Conservation (phyloP, 2,888 invertebrate species). For the Lamellibrachia satsuma region DNA sequence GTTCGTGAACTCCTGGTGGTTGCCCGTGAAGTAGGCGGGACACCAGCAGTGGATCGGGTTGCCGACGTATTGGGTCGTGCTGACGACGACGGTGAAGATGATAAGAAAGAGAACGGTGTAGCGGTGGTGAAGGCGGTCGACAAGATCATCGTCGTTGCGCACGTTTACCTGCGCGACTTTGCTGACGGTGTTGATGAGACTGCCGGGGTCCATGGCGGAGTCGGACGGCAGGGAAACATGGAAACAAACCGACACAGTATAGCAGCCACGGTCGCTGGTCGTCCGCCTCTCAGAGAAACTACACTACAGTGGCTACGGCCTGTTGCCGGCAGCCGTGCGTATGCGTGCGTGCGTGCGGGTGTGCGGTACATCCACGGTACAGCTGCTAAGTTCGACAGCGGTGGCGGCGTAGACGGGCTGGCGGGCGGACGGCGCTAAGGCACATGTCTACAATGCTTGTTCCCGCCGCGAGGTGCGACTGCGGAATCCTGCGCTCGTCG, state of each 20-base stretch:
- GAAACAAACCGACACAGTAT: background rate
- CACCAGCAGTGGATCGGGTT: slow-evolving; percentile 67
- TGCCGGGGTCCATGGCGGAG: slow-evolving; percentile 21
- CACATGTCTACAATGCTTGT: slow-evolving; percentile 12
- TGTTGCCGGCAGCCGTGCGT: background rate
- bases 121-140: slow-evolving; percentile 63
- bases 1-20: slow-evolving; percentile 45
- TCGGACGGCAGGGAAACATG: background rate
- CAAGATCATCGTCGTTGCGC: slow-evolving; percentile 63
- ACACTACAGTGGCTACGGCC: background rate
- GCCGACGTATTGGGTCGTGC: slow-evolving; percentile 64
- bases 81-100: slow-evolving; percentile 63
- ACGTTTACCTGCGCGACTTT: slow-evolving; percentile 62
- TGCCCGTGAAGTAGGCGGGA: slow-evolving; percentile 45
- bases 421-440: background rate
- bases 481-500: background rate
- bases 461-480: background rate
- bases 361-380: background rate
- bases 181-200: slow-evolving; percentile 40
- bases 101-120: slow-evolving; percentile 63
- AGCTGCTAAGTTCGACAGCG: background rate
- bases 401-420: background rate
- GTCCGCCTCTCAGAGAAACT: background rate
- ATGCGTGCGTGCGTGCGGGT: background rate
- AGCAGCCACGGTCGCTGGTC: background rate